Evolutionary conservation across 1,140 invertebrate species (phyloP), one percentile per base, ranked within the genome.

Genomic region (Bombus superbus): DNA sequence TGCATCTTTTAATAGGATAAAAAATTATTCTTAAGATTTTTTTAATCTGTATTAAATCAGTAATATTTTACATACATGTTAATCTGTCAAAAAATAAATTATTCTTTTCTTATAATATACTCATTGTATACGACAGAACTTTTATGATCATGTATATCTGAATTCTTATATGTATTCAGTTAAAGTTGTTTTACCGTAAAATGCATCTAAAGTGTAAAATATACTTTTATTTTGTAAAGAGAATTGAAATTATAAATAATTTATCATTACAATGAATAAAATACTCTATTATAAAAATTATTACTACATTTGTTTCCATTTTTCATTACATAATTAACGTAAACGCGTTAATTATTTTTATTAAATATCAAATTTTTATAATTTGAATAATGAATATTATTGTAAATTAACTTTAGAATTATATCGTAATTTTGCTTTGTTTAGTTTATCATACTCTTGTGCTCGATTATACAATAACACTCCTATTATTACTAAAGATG

Each of bases 401-500:
- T 95, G 94, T 75, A 95, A 85, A 93, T 95, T 95, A 64, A 95
- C 88, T 93, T 95, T 95, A 15, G 93, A 93, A n/a, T 91, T 91
- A 77, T 92, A 90, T 81, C 92, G 89, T 10, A 90, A 80, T 88
- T 92, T 93, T n/a, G 92, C 86, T 71, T 87, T 92, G 86, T 94
- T 94, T 18, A 92, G 72, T 89, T 90, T 94, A 90, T 96, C 96
- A 81, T 96, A 96, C 89, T 96, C 95, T 93, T 96, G 96, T 59
- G 97, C 97, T 93, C 96, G 97, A 92, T 98, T 98, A 93, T 98
- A 98, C 22, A 98, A 92, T 42, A 98, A 94, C 68, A 98, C 98
- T 71, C 98, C 98, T 18, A 96, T 92, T 89, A 98, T 97, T 32
- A 98, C 97, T 59, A 96, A 96, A 47, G 96, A 94, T 3, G 98